These are phyloP conservation scores for Oedothorax gibbosus DNA, from an alignment of 1,140 invertebrate species.

Conservation along the genomic window DNA sequence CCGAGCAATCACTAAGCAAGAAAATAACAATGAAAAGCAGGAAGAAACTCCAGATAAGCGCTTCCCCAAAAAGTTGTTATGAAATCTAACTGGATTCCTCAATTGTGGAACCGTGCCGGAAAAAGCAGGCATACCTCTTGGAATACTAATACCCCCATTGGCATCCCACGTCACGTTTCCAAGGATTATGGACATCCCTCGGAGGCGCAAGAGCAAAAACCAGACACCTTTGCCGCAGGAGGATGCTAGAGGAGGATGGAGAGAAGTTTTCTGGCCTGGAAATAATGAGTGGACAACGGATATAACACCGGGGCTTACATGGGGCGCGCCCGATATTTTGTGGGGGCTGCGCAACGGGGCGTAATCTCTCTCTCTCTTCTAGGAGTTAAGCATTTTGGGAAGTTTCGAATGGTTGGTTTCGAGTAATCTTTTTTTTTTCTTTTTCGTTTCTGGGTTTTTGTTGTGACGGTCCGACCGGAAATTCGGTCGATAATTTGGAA, in stretches of 20 bases:
- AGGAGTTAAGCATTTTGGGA: slow-evolving; percentile 50
- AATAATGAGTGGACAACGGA: slow-evolving; percentile 56
- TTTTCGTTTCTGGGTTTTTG: slow-evolving; percentile 3
- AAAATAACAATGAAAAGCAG: background rate
- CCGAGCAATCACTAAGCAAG: background rate
- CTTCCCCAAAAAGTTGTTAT: slow-evolving; percentile 53
- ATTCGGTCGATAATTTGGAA: slow-evolving; percentile 51
- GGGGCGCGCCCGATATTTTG: slow-evolving; percentile 41
- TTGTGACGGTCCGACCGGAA: slow-evolving; percentile 27
- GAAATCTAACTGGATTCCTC: slow-evolving; percentile 61
- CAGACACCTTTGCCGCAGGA: background rate
- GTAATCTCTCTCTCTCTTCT: slow-evolving; percentile 53
- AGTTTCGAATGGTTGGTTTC: background rate
- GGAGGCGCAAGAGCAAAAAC: slow-evolving; percentile 25
- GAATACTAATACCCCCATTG: slow-evolving; percentile 52
- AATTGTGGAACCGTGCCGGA: slow-evolving; percentile 43
- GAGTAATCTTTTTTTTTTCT: slow-evolving; percentile 7
- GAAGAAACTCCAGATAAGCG: slow-evolving; percentile 44
- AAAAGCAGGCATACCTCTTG: background rate
- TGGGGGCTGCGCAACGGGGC: slow-evolving; percentile 30
- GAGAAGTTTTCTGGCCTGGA: slow-evolving; percentile 51
- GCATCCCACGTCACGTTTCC: slow-evolving; percentile 36
- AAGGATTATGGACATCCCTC: slow-evolving; percentile 49
- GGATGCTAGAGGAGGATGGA: background rate
- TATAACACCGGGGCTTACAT: slow-evolving; percentile 55